phyloP scores from a whole-genome alignment of 2,797 vertebrate genomes.

The Stomatorhinus walkeri region DNA sequence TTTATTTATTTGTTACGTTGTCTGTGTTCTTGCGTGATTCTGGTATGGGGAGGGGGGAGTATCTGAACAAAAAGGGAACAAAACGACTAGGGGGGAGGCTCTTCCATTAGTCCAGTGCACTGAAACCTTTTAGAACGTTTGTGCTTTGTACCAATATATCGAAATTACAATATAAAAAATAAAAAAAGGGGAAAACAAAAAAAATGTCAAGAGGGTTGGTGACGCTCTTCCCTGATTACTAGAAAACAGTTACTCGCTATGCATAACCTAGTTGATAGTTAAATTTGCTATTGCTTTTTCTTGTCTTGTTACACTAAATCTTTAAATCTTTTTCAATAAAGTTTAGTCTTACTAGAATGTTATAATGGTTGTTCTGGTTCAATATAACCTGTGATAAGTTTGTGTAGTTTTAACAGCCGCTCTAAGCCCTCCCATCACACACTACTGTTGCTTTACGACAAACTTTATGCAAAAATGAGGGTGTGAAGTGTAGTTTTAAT shows the following conservation, averaged over 20 bases:
- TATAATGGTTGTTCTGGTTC: constrained; percentile 99
- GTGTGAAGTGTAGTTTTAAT: constrained; percentile 71
- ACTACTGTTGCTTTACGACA: constrained; percentile 73
- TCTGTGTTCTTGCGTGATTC: constrained; percentile 76
- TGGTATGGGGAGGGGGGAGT: constrained; percentile 89
- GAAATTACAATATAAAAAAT: constrained; percentile 91
- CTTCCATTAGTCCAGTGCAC: constrained; percentile 97
- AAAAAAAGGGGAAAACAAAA: constrained; percentile 61
- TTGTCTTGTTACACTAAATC: constrained; percentile 99
- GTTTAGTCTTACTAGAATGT: constrained; percentile 99
- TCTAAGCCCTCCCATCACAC: constrained; percentile 76
- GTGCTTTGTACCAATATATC: constrained; percentile 99
- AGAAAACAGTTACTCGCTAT: constrained; percentile 99
- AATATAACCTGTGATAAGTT: constrained; percentile 99
- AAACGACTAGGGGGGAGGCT: constrained; percentile 90
- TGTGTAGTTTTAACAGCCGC: constrained; percentile 92
- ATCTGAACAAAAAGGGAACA: constrained; percentile 96
- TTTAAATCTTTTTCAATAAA: constrained; percentile 99
- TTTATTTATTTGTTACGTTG: constrained; percentile 82
- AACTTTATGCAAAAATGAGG: constrained; percentile 81
- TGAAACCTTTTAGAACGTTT: constrained; percentile 99
- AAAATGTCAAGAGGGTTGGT: constrained; percentile 78
- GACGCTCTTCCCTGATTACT: constrained; percentile 99
- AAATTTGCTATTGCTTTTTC: constrained; percentile 99
- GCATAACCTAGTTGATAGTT: constrained; percentile 99